These are phyloP conservation scores for Brachypalpus laphriformis DNA, from an alignment of 2,888 invertebrate genomes.

Conservation along the genomic window DNA sequence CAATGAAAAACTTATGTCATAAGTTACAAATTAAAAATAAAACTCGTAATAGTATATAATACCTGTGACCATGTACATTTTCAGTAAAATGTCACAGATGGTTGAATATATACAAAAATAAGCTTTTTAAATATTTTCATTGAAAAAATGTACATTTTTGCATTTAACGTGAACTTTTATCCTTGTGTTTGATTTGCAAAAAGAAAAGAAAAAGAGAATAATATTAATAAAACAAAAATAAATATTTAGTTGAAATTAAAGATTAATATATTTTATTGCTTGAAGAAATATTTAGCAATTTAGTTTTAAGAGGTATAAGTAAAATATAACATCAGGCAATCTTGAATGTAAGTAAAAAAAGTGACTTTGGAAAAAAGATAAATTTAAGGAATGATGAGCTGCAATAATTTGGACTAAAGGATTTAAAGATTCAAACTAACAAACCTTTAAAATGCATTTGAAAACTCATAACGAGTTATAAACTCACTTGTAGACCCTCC, in stretches of 20 bases:
- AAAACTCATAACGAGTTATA: too few relatives aligned
- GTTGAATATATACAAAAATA: slow-evolving; percentile 37
- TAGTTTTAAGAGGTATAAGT: too few relatives aligned
- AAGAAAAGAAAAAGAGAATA: too few relatives aligned
- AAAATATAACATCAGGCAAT: too few relatives aligned
- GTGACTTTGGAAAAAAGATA: too few relatives aligned
- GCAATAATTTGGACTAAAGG: too few relatives aligned
- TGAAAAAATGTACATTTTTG: slow-evolving; percentile 33
- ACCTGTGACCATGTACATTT: slow-evolving; percentile 38
- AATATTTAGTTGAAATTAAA: slow-evolving; percentile 23
- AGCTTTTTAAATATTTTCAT: slow-evolving; percentile 48
- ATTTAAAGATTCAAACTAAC: too few relatives aligned
- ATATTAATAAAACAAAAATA: slow-evolving; percentile 22
- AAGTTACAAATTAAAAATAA: slow-evolving; percentile 38
- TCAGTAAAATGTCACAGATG: slow-evolving; percentile 30
- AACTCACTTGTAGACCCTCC: too few relatives aligned
- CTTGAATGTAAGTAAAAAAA: too few relatives aligned
- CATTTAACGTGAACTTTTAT: slow-evolving; percentile 42
- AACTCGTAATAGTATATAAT: slow-evolving; percentile 1
- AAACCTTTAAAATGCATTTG: too few relatives aligned
- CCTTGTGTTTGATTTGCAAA: slow-evolving; percentile 46
- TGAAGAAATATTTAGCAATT: background rate
- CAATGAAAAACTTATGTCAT: slow-evolving; percentile 37
- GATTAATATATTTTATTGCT: background rate
- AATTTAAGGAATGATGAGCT: too few relatives aligned